These are phyloP conservation scores for Avahi laniger DNA, from an alignment of 2,797 vertebrate species.

Conservation along the genomic window DNA sequence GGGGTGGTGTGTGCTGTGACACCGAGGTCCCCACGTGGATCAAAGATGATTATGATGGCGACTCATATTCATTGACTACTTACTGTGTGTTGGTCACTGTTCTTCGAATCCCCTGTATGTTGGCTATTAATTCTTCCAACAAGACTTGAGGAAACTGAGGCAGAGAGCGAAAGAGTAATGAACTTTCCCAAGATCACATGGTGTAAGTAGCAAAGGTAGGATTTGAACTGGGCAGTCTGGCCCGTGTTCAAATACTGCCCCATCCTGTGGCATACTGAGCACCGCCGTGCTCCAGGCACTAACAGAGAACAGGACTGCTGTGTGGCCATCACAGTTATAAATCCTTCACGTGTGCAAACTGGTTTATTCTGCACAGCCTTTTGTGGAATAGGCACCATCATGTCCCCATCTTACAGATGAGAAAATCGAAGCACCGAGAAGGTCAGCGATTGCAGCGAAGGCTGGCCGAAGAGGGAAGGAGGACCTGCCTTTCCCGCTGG, in stretches of 20 bases:
- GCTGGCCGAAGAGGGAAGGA: neutral
- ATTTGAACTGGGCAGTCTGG: neutral
- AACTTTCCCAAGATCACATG: neutral
- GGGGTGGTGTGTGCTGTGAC: neutral
- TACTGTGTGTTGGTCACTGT: fast-evolving
- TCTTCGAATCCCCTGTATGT: neutral
- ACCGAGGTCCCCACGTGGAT: neutral
- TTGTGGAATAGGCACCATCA: neutral
- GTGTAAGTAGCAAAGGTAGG: neutral
- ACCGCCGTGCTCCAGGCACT: fast-evolving
- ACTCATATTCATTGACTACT: neutral
- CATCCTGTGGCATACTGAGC: fast-evolving
- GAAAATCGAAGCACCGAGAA: neutral
- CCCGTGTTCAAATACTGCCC: fast-evolving
- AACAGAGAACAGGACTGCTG: fast-evolving
- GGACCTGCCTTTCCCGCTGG: neutral
- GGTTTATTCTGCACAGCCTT: neutral
- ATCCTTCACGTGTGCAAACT: fast-evolving
- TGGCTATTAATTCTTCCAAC: neutral
- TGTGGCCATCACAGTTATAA: fast-evolving
- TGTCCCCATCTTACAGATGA: neutral
- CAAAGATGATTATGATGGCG: neutral
- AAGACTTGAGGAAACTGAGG: neutral
- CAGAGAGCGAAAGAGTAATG: neutral
- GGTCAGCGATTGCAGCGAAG: neutral